Evolutionary conservation across 2,113 vertebrate genomes (phyloP).

Genomic region (Protomyctophum bolini): DNA sequence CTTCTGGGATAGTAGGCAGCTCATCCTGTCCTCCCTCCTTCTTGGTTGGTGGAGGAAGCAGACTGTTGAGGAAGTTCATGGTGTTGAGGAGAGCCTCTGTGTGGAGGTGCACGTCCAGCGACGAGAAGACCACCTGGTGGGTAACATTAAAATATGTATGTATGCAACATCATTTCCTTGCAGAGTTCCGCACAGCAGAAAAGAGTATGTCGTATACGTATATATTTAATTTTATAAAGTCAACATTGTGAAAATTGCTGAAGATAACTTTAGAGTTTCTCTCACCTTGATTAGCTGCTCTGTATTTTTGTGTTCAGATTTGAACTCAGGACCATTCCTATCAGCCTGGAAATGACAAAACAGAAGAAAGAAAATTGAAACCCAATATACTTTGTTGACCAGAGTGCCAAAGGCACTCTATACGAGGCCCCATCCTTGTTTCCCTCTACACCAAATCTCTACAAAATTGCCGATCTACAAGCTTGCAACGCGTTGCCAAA

Average conservation of each 20-base stretch:
- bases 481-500: too few relatives aligned
- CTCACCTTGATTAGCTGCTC: slow-evolving; percentile 92
- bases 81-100: slow-evolving; percentile 91
- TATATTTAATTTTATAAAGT: too few relatives aligned
- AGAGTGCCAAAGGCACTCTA: too few relatives aligned
- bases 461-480: too few relatives aligned
- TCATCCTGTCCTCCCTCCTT: slow-evolving; percentile 76
- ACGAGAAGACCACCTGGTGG: slow-evolving; percentile 88
- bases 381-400: neutral
- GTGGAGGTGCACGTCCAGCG: slow-evolving; percentile 94
- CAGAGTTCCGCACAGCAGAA: neutral
- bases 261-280: neutral
- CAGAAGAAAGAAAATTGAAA: neutral
- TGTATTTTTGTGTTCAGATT: slow-evolving; percentile 84
- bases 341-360: slow-evolving; percentile 80
- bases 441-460: too few relatives aligned
- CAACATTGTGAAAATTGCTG: neutral
- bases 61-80: slow-evolving; percentile 89
- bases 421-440: too few relatives aligned
- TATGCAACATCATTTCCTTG: neutral
- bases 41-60: slow-evolving; percentile 80
- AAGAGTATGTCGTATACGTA: neutral
- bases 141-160: too few relatives aligned
- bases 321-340: slow-evolving; percentile 86
- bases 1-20: slow-evolving; percentile 65